Base-by-base conservation (phyloP, 2,888 invertebrate genomes). In the Daptonema setosum region DNA sequence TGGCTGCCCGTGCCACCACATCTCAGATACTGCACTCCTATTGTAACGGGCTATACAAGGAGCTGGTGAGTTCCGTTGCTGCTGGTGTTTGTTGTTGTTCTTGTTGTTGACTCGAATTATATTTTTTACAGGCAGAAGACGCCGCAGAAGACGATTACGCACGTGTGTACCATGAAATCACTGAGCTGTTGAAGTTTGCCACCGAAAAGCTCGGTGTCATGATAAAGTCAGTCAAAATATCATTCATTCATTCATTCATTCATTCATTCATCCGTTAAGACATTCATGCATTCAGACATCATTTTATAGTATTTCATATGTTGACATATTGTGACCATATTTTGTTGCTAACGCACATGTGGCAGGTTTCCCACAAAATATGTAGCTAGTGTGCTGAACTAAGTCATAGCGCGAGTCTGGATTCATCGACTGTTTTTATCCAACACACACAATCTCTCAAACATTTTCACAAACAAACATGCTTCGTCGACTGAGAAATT, bases 1-100 rank as follows among this genome's bases (percentile, higher is more conserved):
- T 86, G 0, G 87, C 87, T 0, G 85, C 87, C 0, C 78, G 86
- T 65, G 88, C 87, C 1, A 87, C 87, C 0, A 85, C 87, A 8
- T 85, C 86, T 56, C 88, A 88, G 71, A 83, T 85, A 2, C 73
- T 90, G 35, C 77, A 85, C 52, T 84, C 86, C 1, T 87, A 87
- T 70, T 84, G 84, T 66, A 79, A 53, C 25, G 57, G 60, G 51
- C 47, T 65, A 17, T 62, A 83, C 81, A 83, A 83, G 70, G 82
- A 83, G 70, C 83, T 83, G 50, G 57, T 56, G 28, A 35, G 17
- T 11, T 8, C 35, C 8, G 35, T 35, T 35, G 17, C 17, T 17
- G 3, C 3, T 45, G 8, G 11, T 14, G 11, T 45, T 17, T n/a
- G 14, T 8, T 5, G n/a, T 3, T 45, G n/a, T 45, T 45, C 3